These are phyloP conservation scores for Desmophyllum pertusum DNA, from an alignment of 92 coral and sea anemone genomes.

Conservation along the genomic window DNA sequence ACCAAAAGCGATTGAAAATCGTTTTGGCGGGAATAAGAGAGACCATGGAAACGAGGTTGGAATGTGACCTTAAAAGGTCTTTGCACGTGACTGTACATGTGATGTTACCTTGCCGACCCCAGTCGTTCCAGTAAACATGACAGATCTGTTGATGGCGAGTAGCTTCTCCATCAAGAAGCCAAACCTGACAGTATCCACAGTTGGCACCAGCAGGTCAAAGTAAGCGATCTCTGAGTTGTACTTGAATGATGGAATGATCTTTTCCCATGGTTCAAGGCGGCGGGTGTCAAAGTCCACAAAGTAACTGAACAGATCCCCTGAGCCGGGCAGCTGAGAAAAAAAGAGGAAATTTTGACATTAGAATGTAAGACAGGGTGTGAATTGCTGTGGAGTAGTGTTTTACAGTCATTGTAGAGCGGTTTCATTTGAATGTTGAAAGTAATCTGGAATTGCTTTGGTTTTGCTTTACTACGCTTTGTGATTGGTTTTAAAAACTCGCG, in stretches of 20 bases:
- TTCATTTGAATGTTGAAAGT: no score
- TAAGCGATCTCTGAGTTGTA: slow-evolving; percentile 73
- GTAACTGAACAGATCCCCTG: slow-evolving; percentile 98
- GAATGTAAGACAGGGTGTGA: not conserved
- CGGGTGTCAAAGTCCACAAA: slow-evolving; percentile 97
- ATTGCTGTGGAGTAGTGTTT: no score
- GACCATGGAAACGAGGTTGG: no score
- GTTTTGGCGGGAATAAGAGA: no score
- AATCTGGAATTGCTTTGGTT: no score
- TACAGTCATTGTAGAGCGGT: no score
- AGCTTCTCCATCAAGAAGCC: slow-evolving; percentile 96
- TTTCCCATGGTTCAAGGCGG: slow-evolving; percentile 99
- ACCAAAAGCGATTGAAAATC: no score
- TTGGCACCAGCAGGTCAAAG: slow-evolving; percentile 96
- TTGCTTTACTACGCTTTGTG: no score
- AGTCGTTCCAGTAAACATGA: slow-evolving; percentile 95
- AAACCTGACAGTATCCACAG: slow-evolving; percentile 95
- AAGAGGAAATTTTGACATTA: not conserved
- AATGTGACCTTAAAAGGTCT: not conserved
- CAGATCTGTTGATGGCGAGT: slow-evolving; percentile 82
- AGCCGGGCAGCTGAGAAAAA: slow-evolving; percentile 79
- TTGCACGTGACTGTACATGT: not conserved
- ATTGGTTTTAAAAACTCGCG: no score
- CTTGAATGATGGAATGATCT: slow-evolving; percentile 94
- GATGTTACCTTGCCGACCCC: slow-evolving; percentile 94